Percentiles rank a stretch among this genome's conserved stretches.
phyloP scores from a whole-genome alignment of 1,140 invertebrate species.

The Trichonephila inaurata region DNA sequence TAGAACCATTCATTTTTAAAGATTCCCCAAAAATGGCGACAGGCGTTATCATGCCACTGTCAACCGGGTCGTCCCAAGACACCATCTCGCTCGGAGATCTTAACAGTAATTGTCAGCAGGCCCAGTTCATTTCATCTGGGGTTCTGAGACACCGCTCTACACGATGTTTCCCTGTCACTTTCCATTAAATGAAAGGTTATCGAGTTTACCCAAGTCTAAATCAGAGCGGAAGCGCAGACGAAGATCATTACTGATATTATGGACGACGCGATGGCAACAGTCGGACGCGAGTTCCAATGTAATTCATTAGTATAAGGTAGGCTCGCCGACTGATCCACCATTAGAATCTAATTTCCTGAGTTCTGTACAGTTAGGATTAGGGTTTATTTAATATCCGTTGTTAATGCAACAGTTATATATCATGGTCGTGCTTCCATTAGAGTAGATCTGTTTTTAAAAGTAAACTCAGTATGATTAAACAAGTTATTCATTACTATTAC shows the following conservation, averaged over 20 bases:
- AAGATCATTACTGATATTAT: constrained; percentile 38
- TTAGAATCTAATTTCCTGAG: constrained; percentile 33
- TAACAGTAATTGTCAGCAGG: constrained; percentile 56
- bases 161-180: constrained; percentile 40
- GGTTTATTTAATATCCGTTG: constrained; percentile 5
- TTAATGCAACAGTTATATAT: background rate
- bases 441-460: too few relatives aligned
- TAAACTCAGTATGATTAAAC: too few relatives aligned
- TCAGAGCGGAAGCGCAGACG: background rate
- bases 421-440: too few relatives aligned
- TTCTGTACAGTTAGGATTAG: background rate
- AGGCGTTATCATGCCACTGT: background rate
- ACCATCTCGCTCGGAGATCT: background rate
- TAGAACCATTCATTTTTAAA: background rate
- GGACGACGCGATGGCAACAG: constrained; percentile 28
- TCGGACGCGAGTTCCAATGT: constrained; percentile 26
- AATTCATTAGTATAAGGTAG: constrained; percentile 22
- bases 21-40: background rate
- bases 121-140: constrained; percentile 29
- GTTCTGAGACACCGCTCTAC: constrained; percentile 24
- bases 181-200: constrained; percentile 70
- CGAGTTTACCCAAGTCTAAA: constrained; percentile 54
- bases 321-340: background rate
- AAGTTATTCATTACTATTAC: too few relatives aligned
- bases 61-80: constrained; percentile 6